Base-by-base conservation (phyloP, 2,797 vertebrate species). In the Dallia pectoralis region DNA sequence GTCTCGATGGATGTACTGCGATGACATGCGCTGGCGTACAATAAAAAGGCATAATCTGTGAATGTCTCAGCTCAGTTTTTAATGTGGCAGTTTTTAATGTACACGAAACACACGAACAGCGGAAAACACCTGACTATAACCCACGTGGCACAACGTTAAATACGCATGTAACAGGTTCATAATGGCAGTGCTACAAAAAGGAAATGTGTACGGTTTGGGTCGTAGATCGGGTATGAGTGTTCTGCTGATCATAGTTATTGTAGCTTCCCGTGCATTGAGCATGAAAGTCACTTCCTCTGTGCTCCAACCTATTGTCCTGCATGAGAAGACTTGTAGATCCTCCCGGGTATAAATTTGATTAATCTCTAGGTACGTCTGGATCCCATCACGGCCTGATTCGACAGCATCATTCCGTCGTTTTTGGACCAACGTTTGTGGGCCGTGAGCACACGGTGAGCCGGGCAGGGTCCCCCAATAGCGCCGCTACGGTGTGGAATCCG, bases 171-270 rank as follows among this genome's bases (percentile, higher is more conserved):
- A 69, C 47, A 69, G 67, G 67, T 69, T 69, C 67, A 69, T 51
- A 69, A 51, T 69, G 67, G 32, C 53, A 0, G 48, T 0, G n/a
- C 16, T 51, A 51, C 53, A 2, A 69, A 51, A 29, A 69, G 48
- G 12, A 53, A 33, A 69, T 33, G 47, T 51, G 48, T 0, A 51
- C 47, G 30, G 3, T 53, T 15, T 12, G 11, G 67, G 6, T 69
- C n/a, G 25, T 53, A 69, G 48, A 69, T 69, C 3, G 67, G 66
- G 19, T 47, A 68, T 16, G 66, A 68, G 66, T 68, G 0, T 48
- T 68, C 66, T 0, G 33, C n/a, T 36, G 33, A 36, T 36, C 33
- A 36, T 7, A 3, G 33, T 7, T 36, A 7, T n/a, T n/a, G 7
- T 3, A 36, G 33, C 33, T 36, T 36, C 3, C 33, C 33, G 7